Evolutionary conservation across 2,888 invertebrate species (phyloP).

Genomic region (Leptinotarsa tumamoca): DNA sequence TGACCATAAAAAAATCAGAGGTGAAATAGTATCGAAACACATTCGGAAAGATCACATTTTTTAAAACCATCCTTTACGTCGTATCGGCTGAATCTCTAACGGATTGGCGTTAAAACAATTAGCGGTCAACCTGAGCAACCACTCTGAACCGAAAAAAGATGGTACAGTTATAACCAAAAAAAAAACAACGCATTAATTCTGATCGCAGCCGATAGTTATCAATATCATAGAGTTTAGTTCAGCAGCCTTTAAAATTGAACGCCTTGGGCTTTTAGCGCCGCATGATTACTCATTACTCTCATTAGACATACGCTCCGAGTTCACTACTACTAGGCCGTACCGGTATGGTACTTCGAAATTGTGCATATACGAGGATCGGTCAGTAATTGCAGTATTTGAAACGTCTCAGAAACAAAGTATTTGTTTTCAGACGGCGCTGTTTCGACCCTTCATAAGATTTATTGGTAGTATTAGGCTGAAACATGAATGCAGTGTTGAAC

Average conservation of each 20-base stretch:
- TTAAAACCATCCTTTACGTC: neutral
- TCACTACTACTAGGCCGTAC: constrained; percentile 39
- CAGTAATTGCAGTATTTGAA: neutral
- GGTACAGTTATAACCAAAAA: constrained; percentile 22
- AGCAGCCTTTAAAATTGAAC: constrained; percentile 30
- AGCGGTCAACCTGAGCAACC: constrained; percentile 19
- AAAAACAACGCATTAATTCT: constrained; percentile 25
- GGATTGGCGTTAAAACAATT: constrained; percentile 20
- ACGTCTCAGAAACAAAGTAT: neutral
- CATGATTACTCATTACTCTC: constrained; percentile 51
- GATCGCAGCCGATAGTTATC: constrained; percentile 25
- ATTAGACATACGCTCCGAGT: constrained; percentile 41
- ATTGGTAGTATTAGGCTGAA: too few species aligned
- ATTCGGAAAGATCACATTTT: neutral
- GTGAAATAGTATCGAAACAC: neutral
- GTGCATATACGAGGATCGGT: constrained; percentile 27
- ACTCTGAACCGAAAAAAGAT: constrained; percentile 5
- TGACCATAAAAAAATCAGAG: neutral
- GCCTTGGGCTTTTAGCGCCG: constrained; percentile 41
- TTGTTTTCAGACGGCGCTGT: neutral
- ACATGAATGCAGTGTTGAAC: too few species aligned
- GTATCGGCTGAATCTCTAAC: neutral
- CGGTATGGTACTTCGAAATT: constrained; percentile 34
- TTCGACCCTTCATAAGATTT: too few species aligned
- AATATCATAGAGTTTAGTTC: constrained; percentile 24